Evolutionary conservation across 2,797 vertebrate genomes (phyloP).

Genomic region (Taenioides sp.): DNA sequence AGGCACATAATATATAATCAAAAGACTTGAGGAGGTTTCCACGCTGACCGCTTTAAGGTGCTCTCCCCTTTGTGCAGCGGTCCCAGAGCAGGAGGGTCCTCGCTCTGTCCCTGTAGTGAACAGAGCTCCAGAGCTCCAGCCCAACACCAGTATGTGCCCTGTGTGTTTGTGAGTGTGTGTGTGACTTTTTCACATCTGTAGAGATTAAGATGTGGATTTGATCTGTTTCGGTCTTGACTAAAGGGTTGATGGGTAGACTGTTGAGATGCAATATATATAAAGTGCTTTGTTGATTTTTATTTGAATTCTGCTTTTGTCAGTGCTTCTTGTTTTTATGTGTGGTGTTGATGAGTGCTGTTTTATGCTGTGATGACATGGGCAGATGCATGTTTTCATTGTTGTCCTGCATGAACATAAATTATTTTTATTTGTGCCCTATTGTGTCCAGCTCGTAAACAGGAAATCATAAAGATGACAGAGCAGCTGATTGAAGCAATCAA

Average conservation of each 20-base stretch:
- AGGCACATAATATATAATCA: background rate
- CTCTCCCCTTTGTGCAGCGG: slow-evolving; percentile 74
- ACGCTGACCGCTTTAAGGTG: slow-evolving; percentile 12
- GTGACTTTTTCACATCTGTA: background rate
- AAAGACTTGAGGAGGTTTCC: background rate
- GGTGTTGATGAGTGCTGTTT: background rate
- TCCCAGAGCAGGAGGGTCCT: slow-evolving; percentile 78
- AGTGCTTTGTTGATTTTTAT: background rate
- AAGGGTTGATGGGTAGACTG: background rate
- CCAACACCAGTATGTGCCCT: slow-evolving; percentile 71
- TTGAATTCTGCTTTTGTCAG: background rate
- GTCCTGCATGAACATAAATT: background rate
- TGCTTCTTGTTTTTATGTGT: background rate
- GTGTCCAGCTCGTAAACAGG: slow-evolving; percentile 92
- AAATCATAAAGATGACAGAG: slow-evolving; percentile 99
- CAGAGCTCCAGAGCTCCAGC: slow-evolving; percentile 76
- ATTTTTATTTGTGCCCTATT: background rate
- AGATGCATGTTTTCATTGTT: slow-evolving; percentile 32
- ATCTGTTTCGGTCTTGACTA: background rate
- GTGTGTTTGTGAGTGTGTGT: slow-evolving; percentile 18
- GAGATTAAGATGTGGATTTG: background rate
- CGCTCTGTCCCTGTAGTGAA: slow-evolving; percentile 73
- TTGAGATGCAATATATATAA: background rate
- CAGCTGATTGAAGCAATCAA: slow-evolving; percentile 98
- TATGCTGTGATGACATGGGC: background rate